phyloP scores from a whole-genome alignment of 2,113 vertebrate genomes.

The Podiceps cristatus region DNA sequence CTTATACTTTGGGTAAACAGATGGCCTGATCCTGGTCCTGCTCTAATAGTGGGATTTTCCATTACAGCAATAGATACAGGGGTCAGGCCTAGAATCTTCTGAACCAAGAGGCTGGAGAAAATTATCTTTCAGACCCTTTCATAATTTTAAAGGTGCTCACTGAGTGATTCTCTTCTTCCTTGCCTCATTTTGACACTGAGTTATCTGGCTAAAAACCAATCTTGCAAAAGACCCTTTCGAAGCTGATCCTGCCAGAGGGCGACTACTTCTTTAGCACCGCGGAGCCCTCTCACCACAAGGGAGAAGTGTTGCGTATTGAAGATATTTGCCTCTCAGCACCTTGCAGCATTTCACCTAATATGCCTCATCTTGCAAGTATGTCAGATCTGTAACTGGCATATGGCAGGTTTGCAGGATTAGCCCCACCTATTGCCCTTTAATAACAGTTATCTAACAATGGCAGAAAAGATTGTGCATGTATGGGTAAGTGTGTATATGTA shows the following conservation, averaged over 20 bases:
- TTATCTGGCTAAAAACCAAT: not conserved
- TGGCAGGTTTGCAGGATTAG: not conserved
- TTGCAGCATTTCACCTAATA: not conserved
- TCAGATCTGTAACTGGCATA: not conserved
- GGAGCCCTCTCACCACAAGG: not conserved
- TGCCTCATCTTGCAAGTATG: not conserved
- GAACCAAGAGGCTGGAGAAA: not conserved
- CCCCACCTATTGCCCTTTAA: not conserved
- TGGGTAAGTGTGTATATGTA: not conserved
- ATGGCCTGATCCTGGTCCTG: not conserved
- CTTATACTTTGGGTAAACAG: not conserved
- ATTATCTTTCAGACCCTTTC: not conserved
- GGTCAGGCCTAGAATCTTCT: not conserved
- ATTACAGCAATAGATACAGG: not conserved
- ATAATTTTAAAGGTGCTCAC: constrained; percentile 16
- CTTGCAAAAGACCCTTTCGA: not conserved
- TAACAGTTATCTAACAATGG: not conserved
- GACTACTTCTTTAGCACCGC: not conserved
- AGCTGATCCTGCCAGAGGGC: not conserved
- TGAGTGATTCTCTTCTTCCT: not conserved
- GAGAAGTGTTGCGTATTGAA: not conserved
- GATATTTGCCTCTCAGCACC: not conserved
- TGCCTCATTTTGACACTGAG: not conserved
- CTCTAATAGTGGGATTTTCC: not conserved
- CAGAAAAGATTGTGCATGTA: not conserved